Conservation (phyloP, 1,140 invertebrate genomes). For the Bombus waltoni region DNA sequence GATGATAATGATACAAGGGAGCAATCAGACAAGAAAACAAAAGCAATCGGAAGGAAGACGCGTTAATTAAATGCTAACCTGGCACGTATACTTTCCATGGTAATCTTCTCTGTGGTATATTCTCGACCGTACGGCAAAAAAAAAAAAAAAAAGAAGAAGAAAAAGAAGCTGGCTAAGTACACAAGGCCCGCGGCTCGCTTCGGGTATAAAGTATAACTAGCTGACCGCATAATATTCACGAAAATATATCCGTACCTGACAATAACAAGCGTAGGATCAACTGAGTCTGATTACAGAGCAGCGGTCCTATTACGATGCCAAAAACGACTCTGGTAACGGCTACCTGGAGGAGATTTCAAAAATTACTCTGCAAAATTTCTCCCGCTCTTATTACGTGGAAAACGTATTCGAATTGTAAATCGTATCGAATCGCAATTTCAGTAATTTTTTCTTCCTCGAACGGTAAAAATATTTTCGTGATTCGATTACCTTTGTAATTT, state of each 20-base stretch:
- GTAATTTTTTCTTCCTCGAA: not conserved
- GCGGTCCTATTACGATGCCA: constrained; percentile 20
- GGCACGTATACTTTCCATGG: not conserved
- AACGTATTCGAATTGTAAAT: not conserved
- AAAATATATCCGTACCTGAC: constrained; percentile 5
- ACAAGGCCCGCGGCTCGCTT: not conserved
- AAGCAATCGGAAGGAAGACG: not conserved
- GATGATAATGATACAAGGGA: not conserved
- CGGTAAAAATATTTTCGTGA: not conserved
- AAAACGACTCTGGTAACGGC: not conserved
- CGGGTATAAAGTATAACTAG: not conserved
- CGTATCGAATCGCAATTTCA: not conserved
- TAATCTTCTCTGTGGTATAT: not conserved
- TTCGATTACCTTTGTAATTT: too few relatives aligned
- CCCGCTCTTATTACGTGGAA: constrained; percentile 11
- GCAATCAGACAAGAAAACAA: too few relatives aligned
- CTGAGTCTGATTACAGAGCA: constrained; percentile 23
- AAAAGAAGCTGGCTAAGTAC: constrained; percentile 19
- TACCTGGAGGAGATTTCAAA: constrained; percentile 10
- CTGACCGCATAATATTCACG: constrained; percentile 27
- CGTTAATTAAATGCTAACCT: constrained; percentile 1
- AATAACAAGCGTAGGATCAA: not conserved
- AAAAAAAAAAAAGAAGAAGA: not conserved
- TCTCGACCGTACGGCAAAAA: not conserved
- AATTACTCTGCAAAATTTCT: constrained; percentile 22